Conservation (phyloP, 1,140 invertebrate species). For the Helicoverpa zea region DNA sequence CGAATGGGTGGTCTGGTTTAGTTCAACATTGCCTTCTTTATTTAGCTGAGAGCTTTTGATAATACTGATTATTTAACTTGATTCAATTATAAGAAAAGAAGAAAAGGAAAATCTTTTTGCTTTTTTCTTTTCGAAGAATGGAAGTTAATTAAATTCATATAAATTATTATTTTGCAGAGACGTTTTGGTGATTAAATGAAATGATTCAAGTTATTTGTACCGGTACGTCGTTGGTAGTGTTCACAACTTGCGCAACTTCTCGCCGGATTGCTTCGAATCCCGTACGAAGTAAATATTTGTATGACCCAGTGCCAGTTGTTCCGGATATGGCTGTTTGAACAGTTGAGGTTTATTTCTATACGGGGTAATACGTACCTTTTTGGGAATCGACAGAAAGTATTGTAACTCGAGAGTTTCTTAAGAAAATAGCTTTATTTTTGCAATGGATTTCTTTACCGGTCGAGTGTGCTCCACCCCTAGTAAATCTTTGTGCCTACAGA, state of each 20-base stretch:
- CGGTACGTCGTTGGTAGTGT: not conserved
- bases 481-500: not conserved
- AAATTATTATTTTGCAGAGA: no score
- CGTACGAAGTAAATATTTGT: constrained; percentile 26
- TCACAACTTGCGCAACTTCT: not conserved
- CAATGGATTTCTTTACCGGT: not conserved
- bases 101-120: no score
- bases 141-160: no score
- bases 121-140: no score
- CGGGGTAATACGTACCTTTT: no score
- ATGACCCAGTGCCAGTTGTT: constrained; percentile 13
- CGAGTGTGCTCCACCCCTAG: not conserved
- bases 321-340: constrained; percentile 5
- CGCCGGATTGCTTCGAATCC: not conserved
- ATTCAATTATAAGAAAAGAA: no score
- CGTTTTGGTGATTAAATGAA: no score
- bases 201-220: no score
- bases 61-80: no score
- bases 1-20: not conserved
- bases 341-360: not conserved
- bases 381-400: no score
- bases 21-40: not conserved
- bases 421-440: no score
- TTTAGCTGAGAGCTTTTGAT: not conserved
- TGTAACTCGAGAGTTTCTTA: no score